Base-by-base conservation (phyloP, 2,113 vertebrate genomes). In the Athene cunicularia region DNA sequence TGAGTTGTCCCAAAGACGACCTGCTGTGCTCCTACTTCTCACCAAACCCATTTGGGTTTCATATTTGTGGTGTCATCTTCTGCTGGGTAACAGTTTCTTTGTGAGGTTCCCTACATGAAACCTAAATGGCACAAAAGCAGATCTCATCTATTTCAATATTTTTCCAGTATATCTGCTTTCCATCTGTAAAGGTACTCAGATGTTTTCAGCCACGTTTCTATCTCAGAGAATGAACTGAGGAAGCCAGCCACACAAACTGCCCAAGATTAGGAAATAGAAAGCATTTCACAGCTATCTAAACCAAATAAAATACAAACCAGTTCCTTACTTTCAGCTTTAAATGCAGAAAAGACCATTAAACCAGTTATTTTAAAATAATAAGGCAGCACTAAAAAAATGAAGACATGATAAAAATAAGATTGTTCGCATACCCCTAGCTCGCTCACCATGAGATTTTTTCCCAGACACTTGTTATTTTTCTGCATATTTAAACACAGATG, bases 401-500 rank as follows among this genome's bases (percentile, higher is more conserved):
- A 81, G 39, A 72, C 3, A 73, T 49, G 6, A 72, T 32, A 87
- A 84, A 94, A 86, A 24, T 35, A 75, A 35, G 37, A 70, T 19
- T 45, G 16, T 43, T 85, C 26, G n/a, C 45, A 82, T 43, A 91
- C 28, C 14, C 41, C 19, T 47, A 81, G 21, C 47, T 80, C 28
- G 52, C 89, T 85, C 39, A 89, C 33, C 10, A 27, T 58, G 12
- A 77, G 28, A 77, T 93, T 92, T 68, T 17, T 88, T 13, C 63
- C 33, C 33, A 71, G 70, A 87, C 30, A 70, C 33, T 90, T 86
- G 35, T 28, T 86, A 43, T 79, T 90, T 76, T 94, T 87, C 70
- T 91, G 81, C 73, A 80, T 85, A 96, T 93, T 95, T 96, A 86
- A 95, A 82, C 75, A 74, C 77, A 88, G 87, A 75, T 82, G 74